Evolutionary conservation across 2,797 vertebrate species (phyloP).

Genomic region (Ctenosaura bakeri): DNA sequence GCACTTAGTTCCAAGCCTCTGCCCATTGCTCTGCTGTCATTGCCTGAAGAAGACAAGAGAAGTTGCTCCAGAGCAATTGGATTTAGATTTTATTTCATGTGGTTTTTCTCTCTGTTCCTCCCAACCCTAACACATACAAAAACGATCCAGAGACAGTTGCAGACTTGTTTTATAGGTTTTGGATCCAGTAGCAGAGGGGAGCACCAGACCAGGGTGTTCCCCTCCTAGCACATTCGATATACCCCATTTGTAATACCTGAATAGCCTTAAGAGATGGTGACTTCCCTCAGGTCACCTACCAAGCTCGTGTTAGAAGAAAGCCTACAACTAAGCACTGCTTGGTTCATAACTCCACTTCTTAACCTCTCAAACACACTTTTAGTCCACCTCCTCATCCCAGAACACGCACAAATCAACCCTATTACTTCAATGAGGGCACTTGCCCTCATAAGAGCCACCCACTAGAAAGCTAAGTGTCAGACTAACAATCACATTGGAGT

Average conservation of each 20-base stretch:
- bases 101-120: constrained; percentile 65
- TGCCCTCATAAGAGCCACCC: not conserved
- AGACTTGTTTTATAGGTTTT: constrained; percentile 85
- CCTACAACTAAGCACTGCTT: not conserved
- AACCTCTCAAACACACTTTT: not conserved
- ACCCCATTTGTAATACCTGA: no score
- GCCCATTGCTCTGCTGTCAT: constrained; percentile 63
- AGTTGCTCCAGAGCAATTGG: constrained; percentile 78
- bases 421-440: not conserved
- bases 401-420: not conserved
- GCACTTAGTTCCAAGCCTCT: constrained; percentile 59
- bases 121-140: constrained; percentile 79
- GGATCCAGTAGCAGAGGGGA: constrained; percentile 83
- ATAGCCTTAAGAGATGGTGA: no score
- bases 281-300: no score
- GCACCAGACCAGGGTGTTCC: constrained; percentile 52
- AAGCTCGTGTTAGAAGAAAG: not conserved
- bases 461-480: not conserved
- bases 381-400: not conserved
- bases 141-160: constrained; percentile 84
- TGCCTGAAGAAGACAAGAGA: constrained; percentile 76
- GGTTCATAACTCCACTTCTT: not conserved
- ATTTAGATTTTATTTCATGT: constrained; percentile 79
- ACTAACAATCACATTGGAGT: not conserved
- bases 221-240: no score